Conservation (phyloP, 2,797 vertebrate genomes). For the Myotis pilosus region DNA sequence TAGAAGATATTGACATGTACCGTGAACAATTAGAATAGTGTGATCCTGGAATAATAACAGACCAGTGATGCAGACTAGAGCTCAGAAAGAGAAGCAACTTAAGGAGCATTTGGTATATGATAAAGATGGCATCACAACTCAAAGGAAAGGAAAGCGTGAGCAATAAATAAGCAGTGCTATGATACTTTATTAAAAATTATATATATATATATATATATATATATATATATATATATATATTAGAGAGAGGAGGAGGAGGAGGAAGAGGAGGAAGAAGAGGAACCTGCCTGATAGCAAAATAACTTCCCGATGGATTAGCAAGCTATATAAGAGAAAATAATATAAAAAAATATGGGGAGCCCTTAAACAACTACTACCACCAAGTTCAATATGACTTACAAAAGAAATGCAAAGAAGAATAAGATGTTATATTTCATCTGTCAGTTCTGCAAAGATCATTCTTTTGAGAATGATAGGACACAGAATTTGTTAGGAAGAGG, state of each 20-base stretch:
- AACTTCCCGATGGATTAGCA: not conserved
- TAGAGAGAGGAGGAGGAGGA: not conserved
- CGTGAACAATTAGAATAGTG: not conserved
- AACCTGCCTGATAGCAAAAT: not conserved
- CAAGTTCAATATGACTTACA: not conserved
- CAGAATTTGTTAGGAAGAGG: not conserved
- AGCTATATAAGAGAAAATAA: not conserved
- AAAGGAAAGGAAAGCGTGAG: not conserved
- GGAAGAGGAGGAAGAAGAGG: too few relatives aligned
- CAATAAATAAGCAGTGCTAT: too few relatives aligned
- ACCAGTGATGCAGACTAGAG: not conserved
- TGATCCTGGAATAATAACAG: not conserved
- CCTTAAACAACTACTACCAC: not conserved
- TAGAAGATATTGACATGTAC: not conserved
- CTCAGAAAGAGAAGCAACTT: not conserved
- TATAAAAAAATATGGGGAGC: not conserved
- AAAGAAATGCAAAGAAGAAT: not conserved
- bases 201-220: not conserved
- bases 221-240: not conserved
- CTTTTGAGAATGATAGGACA: not conserved
- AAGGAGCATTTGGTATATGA: not conserved
- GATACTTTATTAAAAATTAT: not conserved
- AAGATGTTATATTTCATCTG: not conserved
- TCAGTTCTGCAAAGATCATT: not conserved
- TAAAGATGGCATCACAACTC: not conserved